A percentile compares a stretch with the other conserved stretches of the same genome.
These are phyloP conservation scores for Platichthys stellatus DNA, from an alignment of 2,113 vertebrate genomes.

Conservation along the genomic window DNA sequence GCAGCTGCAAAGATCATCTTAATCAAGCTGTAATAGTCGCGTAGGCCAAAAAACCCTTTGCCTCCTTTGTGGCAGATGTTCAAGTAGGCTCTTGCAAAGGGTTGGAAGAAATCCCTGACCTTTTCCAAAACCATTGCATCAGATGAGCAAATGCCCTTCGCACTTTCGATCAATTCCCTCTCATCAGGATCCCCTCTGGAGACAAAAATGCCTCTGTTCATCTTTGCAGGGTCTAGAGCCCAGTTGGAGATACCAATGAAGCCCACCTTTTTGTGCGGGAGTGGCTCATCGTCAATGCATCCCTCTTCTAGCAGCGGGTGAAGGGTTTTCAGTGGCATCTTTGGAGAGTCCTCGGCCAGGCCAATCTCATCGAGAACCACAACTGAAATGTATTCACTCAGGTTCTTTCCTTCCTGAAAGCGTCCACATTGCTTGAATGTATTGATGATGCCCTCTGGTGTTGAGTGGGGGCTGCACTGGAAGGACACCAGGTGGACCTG, in stretches of 20 bases:
- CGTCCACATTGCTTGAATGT: conserved; percentile 96
- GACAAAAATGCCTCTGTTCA: conserved; percentile 98
- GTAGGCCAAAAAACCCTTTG: conserved; percentile 94
- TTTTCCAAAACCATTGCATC: conserved; percentile 84
- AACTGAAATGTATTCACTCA: conserved; percentile 91
- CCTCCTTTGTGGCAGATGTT: conserved; percentile 82
- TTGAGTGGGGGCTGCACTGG: conserved; percentile 98
- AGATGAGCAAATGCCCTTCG: conserved; percentile 91
- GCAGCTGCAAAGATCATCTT: conserved; percentile 92
- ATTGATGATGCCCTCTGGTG: conserved; percentile 94
- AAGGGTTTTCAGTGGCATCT: conserved; percentile 96
- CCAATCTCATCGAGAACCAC: conserved; percentile 98
- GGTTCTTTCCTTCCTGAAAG: conserved; percentile 95
- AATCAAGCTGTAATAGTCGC: conserved; percentile 97
- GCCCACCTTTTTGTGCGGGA: conserved; percentile 94
- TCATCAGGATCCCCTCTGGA: conserved; percentile 89
- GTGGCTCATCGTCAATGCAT: conserved; percentile 91
- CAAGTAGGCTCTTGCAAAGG: conserved; percentile 89
- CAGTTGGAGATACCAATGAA: conserved; percentile 98
- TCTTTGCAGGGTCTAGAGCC: conserved; percentile 97
- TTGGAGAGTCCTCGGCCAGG: conserved; percentile 94
- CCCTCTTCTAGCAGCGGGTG: conserved; percentile 96
- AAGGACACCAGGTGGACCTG: conserved; percentile 96
- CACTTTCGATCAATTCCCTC: conserved; percentile 89
- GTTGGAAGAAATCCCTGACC: conserved; percentile 83